Base-by-base conservation (phyloP, 2,888 invertebrate genomes). In the Catocala sponsa region DNA sequence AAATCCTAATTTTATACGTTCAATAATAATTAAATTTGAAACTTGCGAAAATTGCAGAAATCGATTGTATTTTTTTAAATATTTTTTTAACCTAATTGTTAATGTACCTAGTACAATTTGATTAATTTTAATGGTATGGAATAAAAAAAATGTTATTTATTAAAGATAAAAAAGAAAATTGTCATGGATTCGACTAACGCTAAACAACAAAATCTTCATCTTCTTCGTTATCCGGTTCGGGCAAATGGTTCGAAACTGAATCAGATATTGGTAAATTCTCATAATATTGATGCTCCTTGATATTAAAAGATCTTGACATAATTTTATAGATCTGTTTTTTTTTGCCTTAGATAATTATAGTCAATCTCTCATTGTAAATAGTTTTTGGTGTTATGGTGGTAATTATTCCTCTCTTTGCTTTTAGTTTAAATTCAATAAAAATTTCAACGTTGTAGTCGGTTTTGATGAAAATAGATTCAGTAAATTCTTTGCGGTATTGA, bases 221-320 rank as follows among this genome's bases (percentile, higher is more conserved):
- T 5, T 43, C 43, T n/a, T 43, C 43, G 4, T 10, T 11, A 43
- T 43, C 43, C 43, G 12, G 43, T 43, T 43, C 43, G 10, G 43
- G 43, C n/a, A 43, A 43, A n/a, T 12, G 43, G 43, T 43, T 12
- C 43, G 10, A 5, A 43, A 43, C 43, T 10, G n/a, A 43, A n/a
- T 43, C 43, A 10, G 43, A 43, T 43, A n/a, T 43, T 43, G 43
- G 43, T 43, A 43, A 43, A 43, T 43, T 43, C n/a, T 43, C n/a
- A 43, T 43, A 43, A 10, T n/a, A 43, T n/a, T 43, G 11, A 43
- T 43, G 4, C 43, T n/a, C n/a, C 12, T 43, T 43, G 43, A 12
- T 43, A 43, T 43, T 43, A 43, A 11, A n/a, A 43, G 43, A n/a
- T 43, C 43, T n/a, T 43, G 10, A 11, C 43, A 43, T 43, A 43